Evolutionary conservation across 2,888 invertebrate genomes (phyloP).

Genomic region (Chaetoderma sp.): DNA sequence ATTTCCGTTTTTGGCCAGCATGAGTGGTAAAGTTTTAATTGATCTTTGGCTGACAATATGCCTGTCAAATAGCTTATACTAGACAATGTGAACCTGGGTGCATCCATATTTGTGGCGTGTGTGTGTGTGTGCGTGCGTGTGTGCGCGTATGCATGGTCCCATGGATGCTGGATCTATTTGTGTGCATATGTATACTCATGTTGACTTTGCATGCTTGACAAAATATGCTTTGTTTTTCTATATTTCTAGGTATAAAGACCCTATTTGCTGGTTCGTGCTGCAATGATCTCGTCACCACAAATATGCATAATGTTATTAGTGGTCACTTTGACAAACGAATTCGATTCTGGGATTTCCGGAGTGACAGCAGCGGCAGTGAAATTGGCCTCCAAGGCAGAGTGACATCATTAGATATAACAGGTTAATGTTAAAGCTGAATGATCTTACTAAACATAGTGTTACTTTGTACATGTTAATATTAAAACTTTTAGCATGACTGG

Average conservation of each 20-base stretch:
- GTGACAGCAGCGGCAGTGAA: conserved; percentile 82
- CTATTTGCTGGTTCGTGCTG: conserved; percentile 89
- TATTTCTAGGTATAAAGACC: conserved; percentile 65
- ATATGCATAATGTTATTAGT: conserved; percentile 83
- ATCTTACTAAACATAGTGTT: not conserved
- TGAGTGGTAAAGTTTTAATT: not conserved
- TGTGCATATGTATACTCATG: not conserved
- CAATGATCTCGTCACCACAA: conserved; percentile 89
- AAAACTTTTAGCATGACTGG: not conserved
- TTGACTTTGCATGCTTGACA: not conserved
- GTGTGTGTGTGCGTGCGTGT: not conserved
- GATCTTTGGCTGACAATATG: not conserved
- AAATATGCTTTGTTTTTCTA: not conserved
- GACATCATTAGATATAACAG: conserved; percentile 93
- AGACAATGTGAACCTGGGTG: not conserved
- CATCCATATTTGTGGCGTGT: not conserved
- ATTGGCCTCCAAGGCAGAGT: conserved; percentile 92
- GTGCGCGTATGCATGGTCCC: not conserved
- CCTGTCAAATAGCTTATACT: not conserved
- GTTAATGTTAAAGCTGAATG: conserved; percentile 71
- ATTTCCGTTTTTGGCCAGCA: no score
- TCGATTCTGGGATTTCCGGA: conserved; percentile 94
- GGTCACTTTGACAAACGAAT: conserved; percentile 98
- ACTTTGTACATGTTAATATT: not conserved
- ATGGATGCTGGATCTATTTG: not conserved